Base-by-base conservation (phyloP, 1,140 invertebrate species). In the Bilobella aurantiaca region DNA sequence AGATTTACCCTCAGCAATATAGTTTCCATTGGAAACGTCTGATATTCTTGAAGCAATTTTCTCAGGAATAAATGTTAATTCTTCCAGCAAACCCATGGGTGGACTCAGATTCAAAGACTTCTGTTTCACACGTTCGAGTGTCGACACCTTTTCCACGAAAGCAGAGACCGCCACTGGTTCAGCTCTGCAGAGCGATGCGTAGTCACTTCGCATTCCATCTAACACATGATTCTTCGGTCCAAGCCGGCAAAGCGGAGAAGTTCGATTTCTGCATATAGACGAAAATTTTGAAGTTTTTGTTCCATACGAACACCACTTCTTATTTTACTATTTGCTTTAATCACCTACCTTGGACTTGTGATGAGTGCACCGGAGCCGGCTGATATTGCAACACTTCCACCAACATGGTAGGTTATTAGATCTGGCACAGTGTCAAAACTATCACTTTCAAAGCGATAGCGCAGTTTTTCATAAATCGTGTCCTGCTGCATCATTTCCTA, bases 371-470 rank as follows among this genome's bases (percentile, higher is more conserved):
- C 90, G 14, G 92, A 94, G 0, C 86, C 86, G 18, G 85, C 82
- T 0, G 93, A 94, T 71, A 97, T 90, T 0, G 90, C 85, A 75
- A 85, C 84, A 27, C 87, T 88, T 37, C 89, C 92, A 0, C 91
- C 89, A 21, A 95, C 91, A 75, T 98, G 95, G 65, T 87, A 95
- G 1, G 91, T 93, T 67, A 97, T 92, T 29, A 98, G 81, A 77
- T 95, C 91, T 0, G 92, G 89, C 14, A 97, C 90, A 1, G 91
- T 93, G 73, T 92, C 89, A 74, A 93, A 96, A 0, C 88, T 86
- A 74, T 95, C 92, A 71, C 93, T 91, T 79, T 97, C 94, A 75
- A 97, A 93, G 74, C 92, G 89, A 78, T 90, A 96, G 73, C 93
- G 90, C 8, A 93, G 86, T 69, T 87, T 81, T 77, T 95, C 90